phyloP scores from a whole-genome alignment of 2,797 vertebrate genomes.

The Antennarius maculatus region DNA sequence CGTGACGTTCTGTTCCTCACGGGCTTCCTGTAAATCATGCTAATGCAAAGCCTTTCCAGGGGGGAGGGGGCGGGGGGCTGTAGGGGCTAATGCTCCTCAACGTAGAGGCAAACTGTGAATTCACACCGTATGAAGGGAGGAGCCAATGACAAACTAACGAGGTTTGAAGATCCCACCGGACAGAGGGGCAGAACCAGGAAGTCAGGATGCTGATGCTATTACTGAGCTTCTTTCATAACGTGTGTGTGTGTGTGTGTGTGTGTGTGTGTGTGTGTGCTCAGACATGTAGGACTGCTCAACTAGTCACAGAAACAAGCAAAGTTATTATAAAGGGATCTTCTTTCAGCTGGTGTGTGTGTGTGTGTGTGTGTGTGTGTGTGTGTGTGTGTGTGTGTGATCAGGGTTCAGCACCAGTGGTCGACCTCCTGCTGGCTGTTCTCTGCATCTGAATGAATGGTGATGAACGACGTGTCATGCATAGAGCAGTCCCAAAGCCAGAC shows the following conservation, averaged over 20 bases:
- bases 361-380: too few species aligned
- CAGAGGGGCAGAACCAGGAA: not conserved
- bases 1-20: too few species aligned
- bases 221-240: too few species aligned
- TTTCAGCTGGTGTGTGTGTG: too few species aligned
- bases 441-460: slow-evolving; percentile 25
- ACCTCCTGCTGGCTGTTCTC: not conserved
- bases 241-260: too few species aligned
- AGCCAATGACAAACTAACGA: not conserved
- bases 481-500: slow-evolving; percentile 30
- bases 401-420: not conserved
- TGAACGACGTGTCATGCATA: slow-evolving; percentile 28
- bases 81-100: not conserved
- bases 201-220: not conserved
- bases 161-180: not conserved
- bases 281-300: too few species aligned
- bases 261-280: too few species aligned
- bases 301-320: too few species aligned
- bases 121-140: not conserved
- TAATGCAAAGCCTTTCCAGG: too few species aligned
- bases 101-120: not conserved
- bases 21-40: too few species aligned
- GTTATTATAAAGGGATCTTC: too few species aligned
- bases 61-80: not conserved
- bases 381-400: too few species aligned